Conservation (phyloP, 2,888 invertebrate species). For the Cyclophora punctaria region DNA sequence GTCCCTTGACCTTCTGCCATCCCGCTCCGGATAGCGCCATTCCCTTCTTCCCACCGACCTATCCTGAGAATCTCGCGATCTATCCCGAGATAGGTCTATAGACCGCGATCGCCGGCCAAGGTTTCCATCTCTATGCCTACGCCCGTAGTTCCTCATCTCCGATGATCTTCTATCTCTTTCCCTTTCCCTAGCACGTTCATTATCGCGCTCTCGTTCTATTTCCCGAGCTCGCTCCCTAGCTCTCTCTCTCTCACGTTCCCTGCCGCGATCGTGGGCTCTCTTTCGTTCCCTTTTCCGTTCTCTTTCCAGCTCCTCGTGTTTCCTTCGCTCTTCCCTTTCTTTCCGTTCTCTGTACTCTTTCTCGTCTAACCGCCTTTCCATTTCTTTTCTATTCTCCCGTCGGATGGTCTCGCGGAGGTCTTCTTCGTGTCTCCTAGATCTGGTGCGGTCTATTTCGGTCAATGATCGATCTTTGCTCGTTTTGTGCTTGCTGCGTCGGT, state of each 20-base stretch:
- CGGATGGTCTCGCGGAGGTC: conserved; percentile 61
- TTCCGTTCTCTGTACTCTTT: conserved; percentile 53
- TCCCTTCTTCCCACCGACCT: conserved; percentile 3
- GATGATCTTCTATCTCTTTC: no score
- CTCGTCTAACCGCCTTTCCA: conserved; percentile 50
- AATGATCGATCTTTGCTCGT: conserved; percentile 44
- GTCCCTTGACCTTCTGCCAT: conserved; percentile 28
- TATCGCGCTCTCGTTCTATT: conserved; percentile 33
- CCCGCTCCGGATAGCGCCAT: conserved; percentile 23
- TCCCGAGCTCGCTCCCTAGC: conserved; percentile 29
- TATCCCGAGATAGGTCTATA: no score
- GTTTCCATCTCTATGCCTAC: no score
- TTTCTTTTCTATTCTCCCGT: conserved; percentile 44
- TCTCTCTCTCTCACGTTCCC: conserved; percentile 38
- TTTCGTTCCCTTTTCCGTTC: conserved; percentile 26
- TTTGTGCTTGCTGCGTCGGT: conserved; percentile 56
- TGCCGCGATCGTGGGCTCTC: conserved; percentile 31
- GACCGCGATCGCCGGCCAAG: no score
- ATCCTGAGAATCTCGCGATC: no score
- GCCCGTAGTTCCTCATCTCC: no score
- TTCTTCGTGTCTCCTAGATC: conserved; percentile 46
- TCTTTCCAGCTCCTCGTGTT: conserved; percentile 28
- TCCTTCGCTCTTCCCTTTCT: conserved; percentile 21
- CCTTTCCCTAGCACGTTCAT: conserved; percentile 21
- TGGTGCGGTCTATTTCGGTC: conserved; percentile 38